Evolutionary conservation across 2,797 vertebrate species (phyloP).

Genomic region (Alectoris magna): DNA sequence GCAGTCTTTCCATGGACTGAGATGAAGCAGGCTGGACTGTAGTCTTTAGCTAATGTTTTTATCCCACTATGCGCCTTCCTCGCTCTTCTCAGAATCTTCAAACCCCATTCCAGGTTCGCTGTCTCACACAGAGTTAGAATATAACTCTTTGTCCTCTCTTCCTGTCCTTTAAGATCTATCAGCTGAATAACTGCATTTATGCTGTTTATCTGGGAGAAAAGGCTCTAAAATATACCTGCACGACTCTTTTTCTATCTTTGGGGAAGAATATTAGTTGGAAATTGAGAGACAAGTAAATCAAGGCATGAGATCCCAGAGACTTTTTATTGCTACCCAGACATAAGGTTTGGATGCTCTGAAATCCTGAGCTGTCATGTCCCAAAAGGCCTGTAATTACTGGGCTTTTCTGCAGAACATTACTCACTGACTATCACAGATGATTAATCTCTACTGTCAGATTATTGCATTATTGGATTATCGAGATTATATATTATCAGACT

Average conservation of each 20-base stretch:
- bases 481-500: not conserved
- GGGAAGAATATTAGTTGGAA: not conserved
- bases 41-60: not conserved
- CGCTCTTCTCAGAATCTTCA: not conserved
- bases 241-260: not conserved
- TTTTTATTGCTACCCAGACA: not conserved
- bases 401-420: not conserved
- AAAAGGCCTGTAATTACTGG: not conserved
- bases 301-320: not conserved
- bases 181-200: not conserved
- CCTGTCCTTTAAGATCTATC: not conserved
- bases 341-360: not conserved
- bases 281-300: not conserved
- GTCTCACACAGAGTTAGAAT: not conserved
- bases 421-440: not conserved
- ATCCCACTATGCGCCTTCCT: not conserved
- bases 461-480: not conserved
- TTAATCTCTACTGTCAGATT: not conserved
- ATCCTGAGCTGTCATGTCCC: not conserved
- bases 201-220: not conserved
- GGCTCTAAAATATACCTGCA: not conserved
- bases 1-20: not conserved
- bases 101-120: not conserved
- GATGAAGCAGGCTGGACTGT: not conserved
- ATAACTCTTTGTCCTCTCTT: not conserved